Conservation (phyloP, 2,797 vertebrate species). For the Triplophysa yarkandensis region DNA sequence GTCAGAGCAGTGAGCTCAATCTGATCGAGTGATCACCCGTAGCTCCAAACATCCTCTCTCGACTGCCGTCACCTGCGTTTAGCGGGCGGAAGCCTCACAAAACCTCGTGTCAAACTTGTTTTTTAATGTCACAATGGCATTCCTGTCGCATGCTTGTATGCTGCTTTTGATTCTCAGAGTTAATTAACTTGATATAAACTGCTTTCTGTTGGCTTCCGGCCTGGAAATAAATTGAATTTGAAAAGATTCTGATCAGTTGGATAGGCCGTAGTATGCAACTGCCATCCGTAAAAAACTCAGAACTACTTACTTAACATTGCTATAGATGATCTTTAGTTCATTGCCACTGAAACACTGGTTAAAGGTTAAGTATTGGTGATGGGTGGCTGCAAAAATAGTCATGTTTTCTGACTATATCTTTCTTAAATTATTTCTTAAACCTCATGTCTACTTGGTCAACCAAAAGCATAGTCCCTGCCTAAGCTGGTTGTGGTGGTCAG, state of each 20-base stretch:
- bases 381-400: not conserved
- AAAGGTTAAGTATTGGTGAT: not conserved
- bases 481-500: not conserved
- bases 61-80: not conserved
- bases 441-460: not conserved
- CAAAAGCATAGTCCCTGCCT: not conserved
- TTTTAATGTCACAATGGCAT: slow-evolving; percentile 30
- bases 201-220: slow-evolving; percentile 73
- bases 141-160: slow-evolving; percentile 23
- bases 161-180: slow-evolving; percentile 69
- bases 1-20: slow-evolving; percentile 48
- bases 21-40: slow-evolving; percentile 40
- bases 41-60: slow-evolving; percentile 13
- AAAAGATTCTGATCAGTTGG: slow-evolving; percentile 76
- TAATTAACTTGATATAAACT: slow-evolving; percentile 77
- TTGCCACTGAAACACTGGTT: slow-evolving; percentile 42
- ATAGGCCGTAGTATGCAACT: slow-evolving; percentile 60
- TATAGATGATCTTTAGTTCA: slow-evolving; percentile 55
- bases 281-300: slow-evolving; percentile 61
- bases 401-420: not conserved
- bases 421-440: not conserved
- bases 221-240: slow-evolving; percentile 79
- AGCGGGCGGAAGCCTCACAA: slow-evolving; percentile 1
- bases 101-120: slow-evolving; percentile 7
- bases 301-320: slow-evolving; percentile 54